A percentile compares a stretch with the other conserved stretches of the same genome.
Evolutionary conservation across 2,113 vertebrate genomes (phyloP).

Genomic region (Baryphthengus martii): DNA sequence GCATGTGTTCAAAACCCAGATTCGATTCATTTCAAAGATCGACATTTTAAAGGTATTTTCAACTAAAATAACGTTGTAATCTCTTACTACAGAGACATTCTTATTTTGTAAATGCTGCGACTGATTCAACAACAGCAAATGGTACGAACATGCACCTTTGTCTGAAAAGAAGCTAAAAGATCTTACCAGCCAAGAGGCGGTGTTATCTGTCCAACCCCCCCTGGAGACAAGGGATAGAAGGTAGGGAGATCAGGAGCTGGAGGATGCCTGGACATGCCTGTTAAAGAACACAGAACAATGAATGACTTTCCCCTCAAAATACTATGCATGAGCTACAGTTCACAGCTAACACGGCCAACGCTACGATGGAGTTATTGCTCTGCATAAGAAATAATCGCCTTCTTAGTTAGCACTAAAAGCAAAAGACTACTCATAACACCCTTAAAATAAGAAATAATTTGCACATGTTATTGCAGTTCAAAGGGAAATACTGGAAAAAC

Average conservation of each 20-base stretch:
- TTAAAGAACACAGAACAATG: constrained; percentile 47
- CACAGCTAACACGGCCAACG: neutral
- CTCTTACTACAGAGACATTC: neutral
- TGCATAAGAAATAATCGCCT: neutral
- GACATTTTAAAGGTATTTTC: constrained; percentile 41
- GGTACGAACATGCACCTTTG: neutral
- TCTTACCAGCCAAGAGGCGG: constrained; percentile 97
- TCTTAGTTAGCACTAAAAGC: neutral
- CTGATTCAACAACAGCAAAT: neutral
- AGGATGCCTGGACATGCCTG: constrained; percentile 95
- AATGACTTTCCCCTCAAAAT: neutral
- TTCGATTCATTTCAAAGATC: constrained; percentile 51
- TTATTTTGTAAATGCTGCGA: neutral
- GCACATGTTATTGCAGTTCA: rapidly evolving
- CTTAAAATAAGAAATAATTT: neutral
- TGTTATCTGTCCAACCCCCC: constrained; percentile 94
- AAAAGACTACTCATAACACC: neutral
- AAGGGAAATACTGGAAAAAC: neutral
- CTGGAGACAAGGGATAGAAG: constrained; percentile 95
- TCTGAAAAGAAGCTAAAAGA: constrained; percentile 30
- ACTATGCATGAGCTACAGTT: neutral
- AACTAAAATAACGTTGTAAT: constrained; percentile 29
- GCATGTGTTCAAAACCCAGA: neutral
- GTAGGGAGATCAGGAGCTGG: constrained; percentile 92
- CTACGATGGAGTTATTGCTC: neutral